Evolutionary conservation across 2,888 invertebrate genomes (phyloP), one percentile per base, ranked within the genome.

Genomic region (Prosapia bicincta): DNA sequence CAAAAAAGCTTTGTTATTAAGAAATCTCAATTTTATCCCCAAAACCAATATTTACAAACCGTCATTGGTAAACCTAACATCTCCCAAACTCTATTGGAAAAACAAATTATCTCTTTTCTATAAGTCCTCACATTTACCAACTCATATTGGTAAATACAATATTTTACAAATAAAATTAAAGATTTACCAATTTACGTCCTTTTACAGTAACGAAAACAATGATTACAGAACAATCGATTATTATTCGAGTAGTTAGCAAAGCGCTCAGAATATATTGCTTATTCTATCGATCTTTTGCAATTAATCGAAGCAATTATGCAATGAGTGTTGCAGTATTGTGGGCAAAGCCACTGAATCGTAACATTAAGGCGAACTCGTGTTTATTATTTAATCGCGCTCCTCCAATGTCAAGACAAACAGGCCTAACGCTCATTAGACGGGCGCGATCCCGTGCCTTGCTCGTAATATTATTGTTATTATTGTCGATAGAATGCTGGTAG

Each of bases 401-500:
- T 38, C 54, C 54, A 54, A 54, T 54, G 54, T 54, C 54, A 54
- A 54, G 54, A 54, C 54, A 54, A 54, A 54, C 20, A 54, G 54
- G 54, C 54, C 54, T 54, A 54, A 54, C n/a, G n/a, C 54, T 54
- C 54, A 54, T 54, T 54, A 54, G 54, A 54, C 54, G 20, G 54
- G 20, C 54, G 54, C 54, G 54, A 54, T 54, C 54, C 20, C 54
- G 54, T 54, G 54, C 54, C 54, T 20, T 20, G 20, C 20, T 54
- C 54, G 54, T 54, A 54, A 54, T 54, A 54, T 54, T 54, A 54
- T 54, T 54, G 54, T 54, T 54, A 54, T 54, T 54, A 54, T 54
- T 54, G 54, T 54, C 54, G 54, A 54, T 54, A 54, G 54, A 54
- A 54, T 54, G 54, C 20, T 54, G 54, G 54, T 54, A 54, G 54